phyloP scores from a whole-genome alignment of 2,888 invertebrate genomes.

The Drosophila merina region DNA sequence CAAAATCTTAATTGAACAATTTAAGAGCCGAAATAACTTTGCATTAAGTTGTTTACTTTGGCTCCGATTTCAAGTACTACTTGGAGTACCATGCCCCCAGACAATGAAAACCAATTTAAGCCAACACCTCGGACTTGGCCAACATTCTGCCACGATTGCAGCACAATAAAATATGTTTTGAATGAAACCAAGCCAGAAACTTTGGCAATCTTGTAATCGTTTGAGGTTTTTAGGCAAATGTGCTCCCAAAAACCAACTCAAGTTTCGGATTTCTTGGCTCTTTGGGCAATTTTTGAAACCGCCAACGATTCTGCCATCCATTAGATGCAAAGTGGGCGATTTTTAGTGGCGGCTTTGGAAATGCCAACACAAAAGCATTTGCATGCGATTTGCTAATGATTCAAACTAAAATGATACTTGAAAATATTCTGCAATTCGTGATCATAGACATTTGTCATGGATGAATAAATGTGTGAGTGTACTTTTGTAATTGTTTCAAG shows the following conservation, averaged over 20 bases:
- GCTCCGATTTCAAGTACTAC: conserved; percentile 3
- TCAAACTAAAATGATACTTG: conserved; percentile 30
- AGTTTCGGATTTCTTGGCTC: conserved; percentile 1
- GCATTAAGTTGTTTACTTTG: conserved; percentile 19
- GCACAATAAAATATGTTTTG: conserved; percentile 52
- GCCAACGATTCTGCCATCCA: conserved; percentile 42
- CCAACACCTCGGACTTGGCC: conserved; percentile 30
- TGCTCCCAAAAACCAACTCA: conserved; percentile 34
- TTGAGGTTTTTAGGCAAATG: conserved; percentile 38
- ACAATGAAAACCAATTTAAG: conserved; percentile 32
- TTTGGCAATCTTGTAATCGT: conserved; percentile 68
- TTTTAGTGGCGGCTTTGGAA: conserved; percentile 30
- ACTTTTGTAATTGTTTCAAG: conserved; percentile 33
- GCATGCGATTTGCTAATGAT: conserved; percentile 22
- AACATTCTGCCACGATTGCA: conserved; percentile 63
- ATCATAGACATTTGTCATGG: conserved; percentile 36
- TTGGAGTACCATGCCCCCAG: no score
- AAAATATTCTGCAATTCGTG: conserved; percentile 37
- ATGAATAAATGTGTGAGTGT: conserved; percentile 26
- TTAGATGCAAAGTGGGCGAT: conserved; percentile 60
- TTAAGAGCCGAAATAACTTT: conserved; percentile 26
- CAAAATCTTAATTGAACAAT: conserved; percentile 29
- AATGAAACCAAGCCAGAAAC: conserved; percentile 55
- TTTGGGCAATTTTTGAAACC: conserved; percentile 17
- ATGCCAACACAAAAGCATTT: conserved; percentile 38